Evolutionary conservation across 1,140 invertebrate species (phyloP).

Genomic region (Trichogramma pretiosum): DNA sequence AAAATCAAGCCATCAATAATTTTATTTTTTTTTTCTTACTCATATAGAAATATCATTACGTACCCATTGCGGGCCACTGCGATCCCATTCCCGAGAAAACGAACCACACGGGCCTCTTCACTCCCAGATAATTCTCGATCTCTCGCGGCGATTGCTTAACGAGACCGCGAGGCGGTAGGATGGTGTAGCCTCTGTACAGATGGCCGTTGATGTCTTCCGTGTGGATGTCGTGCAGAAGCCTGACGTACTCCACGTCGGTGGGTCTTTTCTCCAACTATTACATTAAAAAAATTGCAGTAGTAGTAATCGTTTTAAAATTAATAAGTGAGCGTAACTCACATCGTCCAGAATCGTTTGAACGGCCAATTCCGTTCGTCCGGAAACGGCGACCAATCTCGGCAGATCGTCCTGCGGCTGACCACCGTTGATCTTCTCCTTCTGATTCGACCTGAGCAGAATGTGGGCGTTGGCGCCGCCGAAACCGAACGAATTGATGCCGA

Average conservation of each 20-base stretch:
- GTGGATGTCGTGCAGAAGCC: slow-evolving; percentile 45
- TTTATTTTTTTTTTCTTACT: neutral
- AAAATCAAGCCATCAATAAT: no score
- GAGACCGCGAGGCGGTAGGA: slow-evolving; percentile 41
- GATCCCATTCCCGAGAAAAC: slow-evolving; percentile 88
- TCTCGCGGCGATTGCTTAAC: slow-evolving; percentile 39
- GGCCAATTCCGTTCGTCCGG: slow-evolving; percentile 64
- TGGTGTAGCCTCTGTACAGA: slow-evolving; percentile 51
- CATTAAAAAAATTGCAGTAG: no score
- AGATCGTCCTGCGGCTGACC: slow-evolving; percentile 44
- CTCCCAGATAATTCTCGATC: slow-evolving; percentile 51
- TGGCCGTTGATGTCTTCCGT: slow-evolving; percentile 51
- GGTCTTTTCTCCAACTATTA: slow-evolving; percentile 41
- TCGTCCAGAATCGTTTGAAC: slow-evolving; percentile 60
- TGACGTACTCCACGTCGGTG: slow-evolving; percentile 49
- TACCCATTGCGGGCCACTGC: slow-evolving; percentile 80
- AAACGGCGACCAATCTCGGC: slow-evolving; percentile 55
- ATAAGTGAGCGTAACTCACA: no score
- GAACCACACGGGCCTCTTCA: slow-evolving; percentile 68
- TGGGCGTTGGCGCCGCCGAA: slow-evolving; percentile 61
- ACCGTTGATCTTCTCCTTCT: slow-evolving; percentile 46
- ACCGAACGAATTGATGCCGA: slow-evolving; percentile 55
- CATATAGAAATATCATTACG: slow-evolving; percentile 24
- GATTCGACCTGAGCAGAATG: slow-evolving; percentile 51
- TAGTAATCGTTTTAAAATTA: no score